Percentiles rank a stretch among this genome's conserved stretches.
These are phyloP conservation scores for Brachyrhaphis roseni DNA, from an alignment of 2,797 vertebrate species.

Conservation along the genomic window DNA sequence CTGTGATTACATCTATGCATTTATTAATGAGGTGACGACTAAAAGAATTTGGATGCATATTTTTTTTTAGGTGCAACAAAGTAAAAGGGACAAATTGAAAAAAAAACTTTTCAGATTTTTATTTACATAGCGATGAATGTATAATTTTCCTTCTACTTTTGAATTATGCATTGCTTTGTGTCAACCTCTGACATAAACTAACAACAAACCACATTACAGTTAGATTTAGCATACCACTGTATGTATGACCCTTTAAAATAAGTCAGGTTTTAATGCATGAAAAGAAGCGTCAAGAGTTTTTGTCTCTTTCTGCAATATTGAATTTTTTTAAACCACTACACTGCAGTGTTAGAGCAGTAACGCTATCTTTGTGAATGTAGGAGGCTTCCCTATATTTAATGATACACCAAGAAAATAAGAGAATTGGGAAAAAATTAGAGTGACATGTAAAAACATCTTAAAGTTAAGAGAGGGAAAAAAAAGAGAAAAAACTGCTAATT, in stretches of 20 bases:
- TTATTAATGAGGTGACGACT: background rate
- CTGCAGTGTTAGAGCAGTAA: constrained; percentile 22
- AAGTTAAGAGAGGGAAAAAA: constrained; percentile 31
- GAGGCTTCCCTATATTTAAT: constrained; percentile 35
- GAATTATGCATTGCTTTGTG: background rate
- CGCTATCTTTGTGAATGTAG: constrained; percentile 54
- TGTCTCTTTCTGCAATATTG: constrained; percentile 5
- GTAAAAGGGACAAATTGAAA: background rate
- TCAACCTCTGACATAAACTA: background rate
- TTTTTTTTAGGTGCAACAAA: background rate
- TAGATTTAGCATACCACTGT: background rate
- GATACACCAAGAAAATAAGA: constrained; percentile 20
- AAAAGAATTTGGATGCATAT: background rate
- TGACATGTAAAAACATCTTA: constrained; percentile 27
- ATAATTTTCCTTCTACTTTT: background rate
- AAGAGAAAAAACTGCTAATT: constrained; percentile 49
- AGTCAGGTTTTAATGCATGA: constrained; percentile 52
- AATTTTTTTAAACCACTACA: constrained; percentile 9
- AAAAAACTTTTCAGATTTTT: background rate
- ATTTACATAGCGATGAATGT: background rate
- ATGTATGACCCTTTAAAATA: constrained; percentile 25
- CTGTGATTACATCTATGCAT: background rate
- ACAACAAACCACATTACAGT: background rate
- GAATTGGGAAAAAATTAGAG: constrained; percentile 25
- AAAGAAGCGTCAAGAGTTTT: constrained; percentile 1